Base-by-base conservation (phyloP, 2,113 vertebrate species). In the Nothocercus julius region DNA sequence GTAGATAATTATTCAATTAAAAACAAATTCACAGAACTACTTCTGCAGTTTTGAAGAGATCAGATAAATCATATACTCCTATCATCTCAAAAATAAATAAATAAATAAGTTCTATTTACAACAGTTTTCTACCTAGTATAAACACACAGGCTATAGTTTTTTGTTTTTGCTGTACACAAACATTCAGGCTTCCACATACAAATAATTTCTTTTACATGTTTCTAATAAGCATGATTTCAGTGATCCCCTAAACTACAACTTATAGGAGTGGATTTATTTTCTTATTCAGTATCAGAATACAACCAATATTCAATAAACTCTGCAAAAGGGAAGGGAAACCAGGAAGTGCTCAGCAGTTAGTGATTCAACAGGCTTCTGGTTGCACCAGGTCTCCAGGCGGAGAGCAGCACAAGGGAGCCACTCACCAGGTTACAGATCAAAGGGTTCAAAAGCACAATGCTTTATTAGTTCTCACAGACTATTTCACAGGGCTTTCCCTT, bases 401-500 rank as follows among this genome's bases (percentile, higher is more conserved):
- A 89, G 44, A 72, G 59, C 8, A 62, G 80, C 38, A 62, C 76
- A 81, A 15, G 14, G 76, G 63, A 82, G 53, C 78, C 40, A 47
- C 78, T 91, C 94, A 82, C 73, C 53, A 30, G 45, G 10, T 76
- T 47, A 47, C 0, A 80, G 5, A 91, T 76, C 89, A 69, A 87
- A 66, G 2, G 1, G 67, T 47, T 76, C 32, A n/a, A 42, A 45
- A 1, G 0, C n/a, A 25, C 19, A 4, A 19, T 8, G 49, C 30
- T 69, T 69, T 77, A 73, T 69, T 73, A 77, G 30, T 28, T 87
- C 79, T 82, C 84, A 49, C 70, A 28, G 64, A 9, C 38, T 21
- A 30, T 79, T 92, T 89, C 75, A 89, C 78, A 92, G 67, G 63
- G 58, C 68, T 58, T 47, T 38, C 47, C 49, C 53, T 14, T 73